Conservation (phyloP, 2,888 invertebrate genomes). For the Cyrtodaria siliqua region DNA sequence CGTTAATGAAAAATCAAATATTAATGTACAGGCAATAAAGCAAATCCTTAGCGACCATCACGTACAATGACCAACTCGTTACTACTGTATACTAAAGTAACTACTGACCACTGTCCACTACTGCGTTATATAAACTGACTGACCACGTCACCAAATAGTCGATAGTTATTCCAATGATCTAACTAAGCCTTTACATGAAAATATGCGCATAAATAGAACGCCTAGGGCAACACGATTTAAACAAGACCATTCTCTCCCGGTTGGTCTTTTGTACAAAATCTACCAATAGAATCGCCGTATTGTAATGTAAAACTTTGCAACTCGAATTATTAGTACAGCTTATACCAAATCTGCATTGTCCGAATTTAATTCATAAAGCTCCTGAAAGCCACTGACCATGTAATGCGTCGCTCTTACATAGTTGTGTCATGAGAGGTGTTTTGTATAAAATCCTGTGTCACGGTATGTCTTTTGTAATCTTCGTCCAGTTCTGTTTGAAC, state of each 20-base stretch:
- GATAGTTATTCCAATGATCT: constrained; percentile 54
- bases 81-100: constrained; percentile 19
- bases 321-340: constrained; percentile 30
- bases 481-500: constrained; percentile 32
- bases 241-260: constrained; percentile 28
- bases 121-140: constrained; percentile 14
- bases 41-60: constrained; percentile 27
- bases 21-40: constrained; percentile 24
- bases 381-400: constrained; percentile 22
- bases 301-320: constrained; percentile 34
- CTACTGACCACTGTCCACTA: constrained; percentile 30
- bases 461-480: constrained; percentile 2
- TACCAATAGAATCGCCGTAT: constrained; percentile 31
- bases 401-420: constrained; percentile 24
- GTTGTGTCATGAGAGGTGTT: constrained; percentile 26
- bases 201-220: constrained; percentile 36
- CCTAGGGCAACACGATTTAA: constrained; percentile 39
- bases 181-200: constrained; percentile 45
- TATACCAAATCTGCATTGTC: constrained; percentile 33
- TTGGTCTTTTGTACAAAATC: constrained; percentile 6
- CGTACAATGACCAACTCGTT: constrained; percentile 20
- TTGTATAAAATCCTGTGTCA: constrained; percentile 7
- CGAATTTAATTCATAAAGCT: constrained; percentile 20
- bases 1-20: constrained; percentile 21
- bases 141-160: constrained; percentile 50